phyloP scores from a whole-genome alignment of 1,140 invertebrate species.

The Planococcus citri region DNA sequence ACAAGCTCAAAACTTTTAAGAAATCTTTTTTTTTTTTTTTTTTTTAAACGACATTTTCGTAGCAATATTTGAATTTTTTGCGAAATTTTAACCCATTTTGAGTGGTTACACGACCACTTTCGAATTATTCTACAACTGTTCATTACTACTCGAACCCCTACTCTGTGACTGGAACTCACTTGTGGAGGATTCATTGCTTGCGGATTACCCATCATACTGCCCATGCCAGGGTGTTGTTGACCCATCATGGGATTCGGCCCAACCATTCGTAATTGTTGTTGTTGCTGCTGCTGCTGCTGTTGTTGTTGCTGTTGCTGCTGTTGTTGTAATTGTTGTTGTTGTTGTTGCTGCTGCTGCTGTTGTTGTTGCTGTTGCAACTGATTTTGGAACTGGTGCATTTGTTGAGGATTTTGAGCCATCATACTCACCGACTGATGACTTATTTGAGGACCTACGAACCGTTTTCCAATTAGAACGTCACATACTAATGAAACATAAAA shows the following conservation, averaged over 20 bases:
- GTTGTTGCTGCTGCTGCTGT: constrained; percentile 32
- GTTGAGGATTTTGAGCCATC: background rate
- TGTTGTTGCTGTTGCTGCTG: constrained; percentile 31
- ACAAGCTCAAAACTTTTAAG: too few species aligned
- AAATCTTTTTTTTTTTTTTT: too few species aligned
- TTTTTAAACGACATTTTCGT: too few species aligned
- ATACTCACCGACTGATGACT: background rate
- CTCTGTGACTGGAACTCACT: background rate
- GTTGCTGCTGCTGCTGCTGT: constrained; percentile 28
- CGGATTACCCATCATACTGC: background rate
- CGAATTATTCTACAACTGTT: too few species aligned
- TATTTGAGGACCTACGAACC: background rate
- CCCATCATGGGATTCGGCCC: background rate
- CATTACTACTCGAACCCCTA: too few species aligned
- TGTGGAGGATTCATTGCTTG: background rate
- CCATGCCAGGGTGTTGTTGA: background rate
- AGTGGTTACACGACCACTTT: too few species aligned
- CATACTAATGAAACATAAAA: background rate
- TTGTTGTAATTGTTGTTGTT: constrained; percentile 34
- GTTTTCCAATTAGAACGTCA: background rate
- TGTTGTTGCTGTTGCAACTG: constrained; percentile 35
- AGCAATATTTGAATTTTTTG: too few species aligned
- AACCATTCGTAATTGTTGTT: constrained; percentile 25
- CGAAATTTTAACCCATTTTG: too few species aligned
- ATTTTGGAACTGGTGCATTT: constrained; percentile 27